phyloP scores from a whole-genome alignment of 2,888 invertebrate genomes.

The Molorchus minor region DNA sequence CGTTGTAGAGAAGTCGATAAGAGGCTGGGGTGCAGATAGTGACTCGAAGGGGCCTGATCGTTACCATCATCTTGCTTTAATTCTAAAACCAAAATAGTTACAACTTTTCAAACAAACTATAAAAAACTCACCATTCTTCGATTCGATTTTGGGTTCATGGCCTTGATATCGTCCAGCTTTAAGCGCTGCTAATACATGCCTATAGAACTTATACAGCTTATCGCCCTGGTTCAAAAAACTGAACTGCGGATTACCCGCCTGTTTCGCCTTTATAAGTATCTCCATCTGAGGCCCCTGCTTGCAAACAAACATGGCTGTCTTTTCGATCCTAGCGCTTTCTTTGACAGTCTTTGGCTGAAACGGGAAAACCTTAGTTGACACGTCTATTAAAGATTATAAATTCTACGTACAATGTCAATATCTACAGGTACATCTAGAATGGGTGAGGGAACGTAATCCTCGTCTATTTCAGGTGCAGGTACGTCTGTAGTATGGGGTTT shows the following conservation, averaged over 20 bases:
- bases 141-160: slow-evolving; percentile 60
- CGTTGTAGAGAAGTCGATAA: slow-evolving; percentile 70
- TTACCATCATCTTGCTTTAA: slow-evolving; percentile 16
- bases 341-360: slow-evolving; percentile 85
- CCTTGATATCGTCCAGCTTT: slow-evolving; percentile 73
- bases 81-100: slow-evolving; percentile 29
- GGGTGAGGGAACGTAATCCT: slow-evolving; percentile 77
- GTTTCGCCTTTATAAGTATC: slow-evolving; percentile 97
- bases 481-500: slow-evolving; percentile 50
- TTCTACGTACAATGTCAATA: slow-evolving; percentile 71
- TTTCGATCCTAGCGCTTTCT: slow-evolving; percentile 92
- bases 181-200: slow-evolving; percentile 75
- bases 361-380: not conserved
- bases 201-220: slow-evolving; percentile 87
- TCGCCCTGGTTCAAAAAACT: slow-evolving; percentile 90
- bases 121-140: slow-evolving; percentile 56
- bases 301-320: slow-evolving; percentile 89
- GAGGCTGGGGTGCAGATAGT: slow-evolving; percentile 88
- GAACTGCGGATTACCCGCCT: slow-evolving; percentile 92
- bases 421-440: slow-evolving; percentile 80
- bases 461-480: slow-evolving; percentile 67
- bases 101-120: slow-evolving; percentile 6
- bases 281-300: slow-evolving; percentile 98
- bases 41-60: slow-evolving; percentile 62
- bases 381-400: not conserved